phyloP scores from a whole-genome alignment of 2,888 invertebrate genomes.

The Caenorhabditis virilis region DNA sequence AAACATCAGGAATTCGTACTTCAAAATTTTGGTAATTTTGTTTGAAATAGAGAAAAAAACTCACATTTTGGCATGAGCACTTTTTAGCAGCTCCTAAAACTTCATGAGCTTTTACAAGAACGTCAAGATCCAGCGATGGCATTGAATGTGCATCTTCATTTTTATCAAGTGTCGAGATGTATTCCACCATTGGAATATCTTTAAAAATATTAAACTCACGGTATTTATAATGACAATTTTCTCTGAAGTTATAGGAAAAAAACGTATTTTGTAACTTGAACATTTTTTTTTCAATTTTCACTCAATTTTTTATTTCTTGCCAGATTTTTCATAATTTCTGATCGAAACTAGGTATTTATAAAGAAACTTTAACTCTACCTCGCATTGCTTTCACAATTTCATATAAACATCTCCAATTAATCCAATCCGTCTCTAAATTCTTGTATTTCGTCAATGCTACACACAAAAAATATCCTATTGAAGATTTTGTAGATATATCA shows the following conservation, averaged over 20 bases:
- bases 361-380: conserved; percentile 1
- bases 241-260: no score
- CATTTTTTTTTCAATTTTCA: no score
- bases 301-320: no score
- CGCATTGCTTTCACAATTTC: conserved; percentile 12
- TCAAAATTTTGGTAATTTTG: conserved; percentile 7
- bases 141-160: conserved; percentile 21
- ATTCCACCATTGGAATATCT: conserved; percentile 9
- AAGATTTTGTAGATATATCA: neutral
- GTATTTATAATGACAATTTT: neutral
- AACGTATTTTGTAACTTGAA: no score
- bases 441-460: conserved; percentile 11
- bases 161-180: conserved; percentile 26
- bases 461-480: conserved; percentile 33
- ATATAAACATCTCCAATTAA: conserved; percentile 26
- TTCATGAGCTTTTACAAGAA: conserved; percentile 48
- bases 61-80: conserved; percentile 40
- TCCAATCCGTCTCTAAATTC: conserved; percentile 21
- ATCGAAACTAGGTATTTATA: neutral
- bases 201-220: neutral
- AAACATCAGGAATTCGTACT: conserved; percentile 42
- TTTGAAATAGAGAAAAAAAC: conserved; percentile 3
- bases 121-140: conserved; percentile 38
- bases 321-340: no score
- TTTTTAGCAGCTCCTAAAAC: conserved; percentile 25